Evolutionary conservation across 2,113 vertebrate species (phyloP).

Genomic region (Apodemus sylvaticus): DNA sequence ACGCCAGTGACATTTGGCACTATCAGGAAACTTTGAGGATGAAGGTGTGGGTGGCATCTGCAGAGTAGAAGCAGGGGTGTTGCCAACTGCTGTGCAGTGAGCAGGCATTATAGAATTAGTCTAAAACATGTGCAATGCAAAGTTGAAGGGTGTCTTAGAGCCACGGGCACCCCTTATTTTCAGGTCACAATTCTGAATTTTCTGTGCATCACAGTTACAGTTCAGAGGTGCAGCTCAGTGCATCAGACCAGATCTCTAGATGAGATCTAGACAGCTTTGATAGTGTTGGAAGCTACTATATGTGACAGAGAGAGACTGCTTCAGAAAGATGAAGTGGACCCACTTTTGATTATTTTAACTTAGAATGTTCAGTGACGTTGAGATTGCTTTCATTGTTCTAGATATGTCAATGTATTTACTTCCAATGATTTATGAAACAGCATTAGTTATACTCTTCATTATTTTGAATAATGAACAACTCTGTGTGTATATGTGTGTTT

Average conservation of each 20-base stretch:
- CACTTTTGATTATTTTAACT: neutral
- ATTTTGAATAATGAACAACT: conserved; percentile 41
- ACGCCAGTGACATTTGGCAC: neutral
- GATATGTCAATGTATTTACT: neutral
- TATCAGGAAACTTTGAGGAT: neutral
- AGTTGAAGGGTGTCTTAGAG: neutral
- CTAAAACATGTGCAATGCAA: neutral
- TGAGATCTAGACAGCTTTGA: neutral
- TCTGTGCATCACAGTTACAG: neutral
- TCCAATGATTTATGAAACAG: neutral
- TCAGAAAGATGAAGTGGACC: neutral
- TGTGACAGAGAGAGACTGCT: neutral
- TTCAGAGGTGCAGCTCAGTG: neutral
- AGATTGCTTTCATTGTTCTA: neutral
- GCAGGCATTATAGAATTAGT: no score
- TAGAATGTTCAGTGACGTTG: conserved; percentile 6
- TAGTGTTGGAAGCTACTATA: neutral
- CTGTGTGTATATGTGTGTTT: neutral
- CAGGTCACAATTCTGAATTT: neutral
- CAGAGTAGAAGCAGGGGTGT: neutral
- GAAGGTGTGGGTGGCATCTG: neutral
- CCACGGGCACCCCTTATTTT: neutral
- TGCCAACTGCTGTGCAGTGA: neutral
- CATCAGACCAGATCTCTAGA: neutral
- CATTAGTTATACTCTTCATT: neutral